Evolutionary conservation across 2,113 vertebrate genomes (phyloP).

Genomic region (Zeus faber): DNA sequence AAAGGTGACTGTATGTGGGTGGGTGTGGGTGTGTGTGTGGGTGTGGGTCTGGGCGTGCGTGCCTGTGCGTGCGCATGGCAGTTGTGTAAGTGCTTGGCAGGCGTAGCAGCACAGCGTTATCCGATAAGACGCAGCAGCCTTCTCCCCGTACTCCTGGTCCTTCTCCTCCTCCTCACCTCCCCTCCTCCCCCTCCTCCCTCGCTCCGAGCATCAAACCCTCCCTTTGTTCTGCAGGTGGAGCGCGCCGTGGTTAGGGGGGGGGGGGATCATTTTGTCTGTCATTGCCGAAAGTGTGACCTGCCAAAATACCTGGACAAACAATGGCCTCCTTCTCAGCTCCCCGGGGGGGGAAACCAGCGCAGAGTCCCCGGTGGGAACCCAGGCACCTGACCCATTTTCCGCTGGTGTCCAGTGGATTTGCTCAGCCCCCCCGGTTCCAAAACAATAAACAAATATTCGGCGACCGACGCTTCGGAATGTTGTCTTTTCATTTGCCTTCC

Average conservation of each 20-base stretch:
- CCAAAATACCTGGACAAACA: conserved; percentile 45
- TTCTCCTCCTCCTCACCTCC: conserved; percentile 16
- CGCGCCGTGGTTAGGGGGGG: conserved; percentile 34
- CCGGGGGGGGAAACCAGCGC: conserved; percentile 7
- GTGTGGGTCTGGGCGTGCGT: too few relatives aligned
- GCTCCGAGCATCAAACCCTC: conserved; percentile 19
- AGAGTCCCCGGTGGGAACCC: not conserved
- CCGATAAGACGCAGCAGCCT: conserved; percentile 40
- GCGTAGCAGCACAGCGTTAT: conserved; percentile 27
- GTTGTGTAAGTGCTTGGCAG: conserved; percentile 32
- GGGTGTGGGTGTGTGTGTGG: too few relatives aligned
- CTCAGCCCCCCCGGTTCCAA: too few relatives aligned
- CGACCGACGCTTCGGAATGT: too few relatives aligned
- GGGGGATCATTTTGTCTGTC: conserved; percentile 23
- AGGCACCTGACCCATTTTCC: too few relatives aligned
- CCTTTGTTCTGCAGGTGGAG: too few relatives aligned
- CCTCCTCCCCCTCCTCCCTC: conserved; percentile 4
- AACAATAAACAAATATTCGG: too few relatives aligned
- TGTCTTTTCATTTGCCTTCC: too few relatives aligned
- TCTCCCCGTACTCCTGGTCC: conserved; percentile 19
- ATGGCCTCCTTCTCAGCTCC: conserved; percentile 25
- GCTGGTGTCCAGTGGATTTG: too few relatives aligned
- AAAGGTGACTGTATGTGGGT: too few relatives aligned
- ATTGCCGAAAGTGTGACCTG: conserved; percentile 19
- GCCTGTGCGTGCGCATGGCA: conserved; percentile 1